Conservation (phyloP, 2,888 invertebrate species). For the Trypoxylon attenuatum region DNA sequence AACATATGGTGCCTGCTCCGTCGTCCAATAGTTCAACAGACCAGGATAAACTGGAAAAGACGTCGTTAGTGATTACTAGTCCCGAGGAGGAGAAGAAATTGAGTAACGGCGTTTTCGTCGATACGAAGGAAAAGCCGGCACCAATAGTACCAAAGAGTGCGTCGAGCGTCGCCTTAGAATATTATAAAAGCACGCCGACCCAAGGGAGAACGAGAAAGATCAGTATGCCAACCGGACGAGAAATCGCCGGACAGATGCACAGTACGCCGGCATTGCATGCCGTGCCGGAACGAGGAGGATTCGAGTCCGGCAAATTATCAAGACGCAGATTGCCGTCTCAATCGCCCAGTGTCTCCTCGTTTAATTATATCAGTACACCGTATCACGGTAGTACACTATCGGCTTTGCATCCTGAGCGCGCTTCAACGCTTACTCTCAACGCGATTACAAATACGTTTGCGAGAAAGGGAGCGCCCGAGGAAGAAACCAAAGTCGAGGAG, state of each 20-base stretch:
- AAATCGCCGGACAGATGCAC: slow-evolving; percentile 77
- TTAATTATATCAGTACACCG: slow-evolving; percentile 89
- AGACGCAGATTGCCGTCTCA: slow-evolving; percentile 76
- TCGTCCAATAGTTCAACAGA: slow-evolving; percentile 70
- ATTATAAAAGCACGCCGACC: slow-evolving; percentile 73
- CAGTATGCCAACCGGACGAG: slow-evolving; percentile 78
- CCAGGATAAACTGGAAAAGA: slow-evolving; percentile 69
- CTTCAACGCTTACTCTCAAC: slow-evolving; percentile 85
- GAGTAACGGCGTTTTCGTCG: slow-evolving; percentile 41
- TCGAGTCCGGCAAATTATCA: slow-evolving; percentile 61
- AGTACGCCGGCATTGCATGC: slow-evolving; percentile 82
- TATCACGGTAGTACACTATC: slow-evolving; percentile 90
- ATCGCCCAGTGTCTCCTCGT: slow-evolving; percentile 87
- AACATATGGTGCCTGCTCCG: slow-evolving; percentile 80
- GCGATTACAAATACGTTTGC: slow-evolving; percentile 79
- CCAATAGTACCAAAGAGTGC: slow-evolving; percentile 77
- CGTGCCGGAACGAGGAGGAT: slow-evolving; percentile 81
- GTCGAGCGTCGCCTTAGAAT: slow-evolving; percentile 83
- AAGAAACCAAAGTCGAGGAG: slow-evolving; percentile 67
- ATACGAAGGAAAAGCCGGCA: slow-evolving; percentile 47
- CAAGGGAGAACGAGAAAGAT: slow-evolving; percentile 78
- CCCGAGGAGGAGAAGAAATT: slow-evolving; percentile 64
- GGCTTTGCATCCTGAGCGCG: slow-evolving; percentile 83
- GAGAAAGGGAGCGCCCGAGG: slow-evolving; percentile 67
- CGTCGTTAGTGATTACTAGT: slow-evolving; percentile 57